phyloP scores from a whole-genome alignment of 2,797 vertebrate genomes.

The Ara ararauna region DNA sequence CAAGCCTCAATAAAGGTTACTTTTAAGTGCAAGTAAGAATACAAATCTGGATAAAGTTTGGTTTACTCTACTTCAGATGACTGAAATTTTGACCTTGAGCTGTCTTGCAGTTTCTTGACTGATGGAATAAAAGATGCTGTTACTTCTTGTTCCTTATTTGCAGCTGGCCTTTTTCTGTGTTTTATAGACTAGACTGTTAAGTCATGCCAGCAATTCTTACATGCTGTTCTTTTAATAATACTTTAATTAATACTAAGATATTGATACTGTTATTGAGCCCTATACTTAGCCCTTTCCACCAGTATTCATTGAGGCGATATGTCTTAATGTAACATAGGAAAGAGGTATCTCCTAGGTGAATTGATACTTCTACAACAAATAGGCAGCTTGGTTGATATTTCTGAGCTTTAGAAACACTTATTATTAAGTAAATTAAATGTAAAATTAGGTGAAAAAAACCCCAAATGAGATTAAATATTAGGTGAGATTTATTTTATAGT shows the following conservation, averaged over 20 bases:
- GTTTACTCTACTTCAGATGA: neutral
- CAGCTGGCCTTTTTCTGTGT: neutral
- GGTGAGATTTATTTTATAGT: neutral
- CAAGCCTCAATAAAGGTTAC: neutral
- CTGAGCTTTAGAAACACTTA: neutral
- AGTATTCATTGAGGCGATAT: neutral
- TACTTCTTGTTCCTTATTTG: neutral
- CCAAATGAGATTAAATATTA: neutral
- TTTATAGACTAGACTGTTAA: neutral
- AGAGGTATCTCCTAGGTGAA: neutral
- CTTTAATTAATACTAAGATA: neutral
- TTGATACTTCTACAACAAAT: neutral
- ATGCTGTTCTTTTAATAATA: neutral
- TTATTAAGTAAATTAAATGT: neutral
- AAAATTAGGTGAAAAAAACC: neutral
- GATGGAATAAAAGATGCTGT: neutral
- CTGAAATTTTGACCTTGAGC: neutral
- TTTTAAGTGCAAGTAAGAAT: neutral
- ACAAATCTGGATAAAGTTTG: neutral
- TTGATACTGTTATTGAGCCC: neutral
- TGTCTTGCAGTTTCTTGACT: neutral
- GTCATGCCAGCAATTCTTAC: neutral
- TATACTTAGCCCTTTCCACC: neutral
- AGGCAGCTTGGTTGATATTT: neutral
- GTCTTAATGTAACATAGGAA: neutral